Base-by-base conservation (phyloP, 2,797 vertebrate species). In the Merluccius polli region DNA sequence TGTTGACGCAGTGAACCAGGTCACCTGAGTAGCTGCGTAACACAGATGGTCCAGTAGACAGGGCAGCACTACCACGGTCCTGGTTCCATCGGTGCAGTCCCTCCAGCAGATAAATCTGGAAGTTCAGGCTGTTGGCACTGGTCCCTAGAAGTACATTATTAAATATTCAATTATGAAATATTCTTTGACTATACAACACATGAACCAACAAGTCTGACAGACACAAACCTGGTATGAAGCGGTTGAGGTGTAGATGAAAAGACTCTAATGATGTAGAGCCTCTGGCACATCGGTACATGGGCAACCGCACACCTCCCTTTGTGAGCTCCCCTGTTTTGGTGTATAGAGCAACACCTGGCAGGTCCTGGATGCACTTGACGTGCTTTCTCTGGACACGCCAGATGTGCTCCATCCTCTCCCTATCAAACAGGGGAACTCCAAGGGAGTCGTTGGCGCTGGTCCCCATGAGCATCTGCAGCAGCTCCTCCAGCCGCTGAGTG, bases 281-380 rank as follows among this genome's bases (percentile, higher is more conserved):
- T 73, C 79, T 75, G 24, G 78, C 75, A 81, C 73, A 84, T 65
- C 75, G 70, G 33, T 48, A 75, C 0, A 27, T 63, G 5, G 67
- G 71, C 0, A 81, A 5, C 16, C 36, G n/a, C 44, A 77, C 38
- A 5, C 77, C 82, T 44, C 73, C 75, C 52, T 81, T 83, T 4
- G 48, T 79, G 2, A 79, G 16, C 41, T 31, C 65, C 35, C 77
- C 32, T 4, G 73, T 77, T 29, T 72, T 63, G 13, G 67, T 75
- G 35, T 41, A 79, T 5, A 77, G 81, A 4, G 73, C 44, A 27
- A 74, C 73, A 68, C 71, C 77, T 38, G 78, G 74, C 0, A 30
- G 78, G 69, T 79, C 79, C 33, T 81, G 77, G 4, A 84, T 82
- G 72, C 83, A 84, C 33, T 65, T 73, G 1, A 80, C 9, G 1